Base-by-base conservation (phyloP, 2,888 invertebrate genomes). In the Hydropsyche betteni region DNA sequence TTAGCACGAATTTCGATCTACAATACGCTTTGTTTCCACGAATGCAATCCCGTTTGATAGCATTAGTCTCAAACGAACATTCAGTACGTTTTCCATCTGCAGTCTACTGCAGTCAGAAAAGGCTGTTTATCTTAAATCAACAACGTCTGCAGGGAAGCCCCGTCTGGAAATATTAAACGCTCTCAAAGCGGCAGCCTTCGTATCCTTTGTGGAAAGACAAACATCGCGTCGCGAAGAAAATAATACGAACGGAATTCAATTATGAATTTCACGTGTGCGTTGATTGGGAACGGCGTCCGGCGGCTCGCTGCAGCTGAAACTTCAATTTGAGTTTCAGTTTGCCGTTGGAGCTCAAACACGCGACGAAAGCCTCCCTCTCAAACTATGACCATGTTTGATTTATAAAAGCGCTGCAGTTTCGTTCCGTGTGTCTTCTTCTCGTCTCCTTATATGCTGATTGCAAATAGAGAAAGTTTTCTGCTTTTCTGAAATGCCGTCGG, bases 181-280 rank as follows among this genome's bases (percentile, higher is more conserved):
- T 44, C 50, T 33, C 64, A 51, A 69, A 74, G 51, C 38, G 38
- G 50, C 74, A 38, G 16, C 24, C 55, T 33, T 55, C 52, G 51
- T 33, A 7, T 75, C 71, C 75, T 71, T 75, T 75, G 74, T 74
- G 61, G 24, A 69, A 77, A 76, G 69, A 71, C 71, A 77, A 77
- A 75, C 74, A 77, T 55, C 58, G 44, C 71, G 24, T 53, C 50
- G 12, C n/a, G 34, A 70, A 74, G 77, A 75, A 77, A 74, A 74
- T 74, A 75, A 38, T 77, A 69, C 53, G 24, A 73, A 68, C 24
- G 75, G 55, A 24, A 69, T 74, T 75, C 74, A 77, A 74, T 75
- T 75, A 75, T 68, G 74, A 74, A 75, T 73, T 69, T 77, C 75
- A 52, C 44, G 33, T 69, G 53, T 75, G 77, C 75, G 77, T 77